These are phyloP conservation scores for Tretioscincus oriximinensis DNA, from an alignment of 2,113 vertebrate species.

Conservation along the genomic window DNA sequence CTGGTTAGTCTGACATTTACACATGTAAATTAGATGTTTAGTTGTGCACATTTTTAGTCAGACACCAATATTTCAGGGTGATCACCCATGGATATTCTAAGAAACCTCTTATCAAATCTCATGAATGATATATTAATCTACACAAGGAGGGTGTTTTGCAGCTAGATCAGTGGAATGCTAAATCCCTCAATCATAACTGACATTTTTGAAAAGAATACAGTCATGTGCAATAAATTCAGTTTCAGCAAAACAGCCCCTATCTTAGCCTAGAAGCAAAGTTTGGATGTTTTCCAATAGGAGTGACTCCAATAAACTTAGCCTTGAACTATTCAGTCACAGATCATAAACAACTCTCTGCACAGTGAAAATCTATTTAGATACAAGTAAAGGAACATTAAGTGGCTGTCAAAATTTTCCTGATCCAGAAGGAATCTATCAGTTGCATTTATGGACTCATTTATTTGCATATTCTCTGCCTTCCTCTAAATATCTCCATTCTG, in stretches of 20 bases:
- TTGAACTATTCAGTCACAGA: neutral
- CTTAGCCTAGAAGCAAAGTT: neutral
- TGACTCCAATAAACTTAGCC: neutral
- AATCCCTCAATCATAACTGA: neutral
- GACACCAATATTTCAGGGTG: slow-evolving; percentile 12
- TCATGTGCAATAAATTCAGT: neutral
- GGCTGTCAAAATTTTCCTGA: neutral
- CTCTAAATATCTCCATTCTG: neutral
- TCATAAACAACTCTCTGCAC: too few relatives aligned
- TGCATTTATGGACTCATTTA: neutral
- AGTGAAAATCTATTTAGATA: too few relatives aligned
- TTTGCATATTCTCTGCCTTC: neutral
- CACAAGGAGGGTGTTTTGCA: neutral
- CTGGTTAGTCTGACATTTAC: slow-evolving; percentile 26
- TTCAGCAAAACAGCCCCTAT: neutral
- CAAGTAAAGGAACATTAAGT: neutral
- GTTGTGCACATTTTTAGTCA: slow-evolving; percentile 2
- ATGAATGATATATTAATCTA: slow-evolving; percentile 7
- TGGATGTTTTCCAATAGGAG: neutral
- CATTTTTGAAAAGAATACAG: neutral
- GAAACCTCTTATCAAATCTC: neutral
- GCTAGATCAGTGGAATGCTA: neutral
- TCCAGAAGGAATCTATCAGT: neutral
- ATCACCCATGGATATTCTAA: slow-evolving; percentile 6
- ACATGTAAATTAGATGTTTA: slow-evolving; percentile 29